Conservation (phyloP, 2,888 invertebrate genomes). For the Galerucella nymphaeae region DNA sequence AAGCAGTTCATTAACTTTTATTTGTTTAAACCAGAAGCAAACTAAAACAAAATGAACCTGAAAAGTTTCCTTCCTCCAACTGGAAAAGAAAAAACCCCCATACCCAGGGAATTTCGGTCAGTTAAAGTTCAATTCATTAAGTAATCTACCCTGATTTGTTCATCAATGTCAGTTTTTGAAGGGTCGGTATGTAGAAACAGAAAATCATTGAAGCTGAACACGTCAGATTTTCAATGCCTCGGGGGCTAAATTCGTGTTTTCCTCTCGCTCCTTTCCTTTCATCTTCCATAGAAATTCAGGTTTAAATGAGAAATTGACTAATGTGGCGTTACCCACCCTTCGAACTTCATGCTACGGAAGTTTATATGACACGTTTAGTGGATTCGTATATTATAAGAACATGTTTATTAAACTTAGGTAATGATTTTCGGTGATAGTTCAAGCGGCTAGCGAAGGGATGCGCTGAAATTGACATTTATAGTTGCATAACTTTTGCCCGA, state of each 20-base stretch:
- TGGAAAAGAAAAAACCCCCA: neutral
- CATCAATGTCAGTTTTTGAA: conserved; percentile 16
- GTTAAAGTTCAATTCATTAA: conserved; percentile 4
- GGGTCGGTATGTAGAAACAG: conserved; percentile 23
- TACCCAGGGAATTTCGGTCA: conserved; percentile 11
- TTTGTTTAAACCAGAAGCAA: neutral
- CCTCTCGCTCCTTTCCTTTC: conserved; percentile 2
- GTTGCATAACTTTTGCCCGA: neutral
- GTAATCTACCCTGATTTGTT: conserved; percentile 25
- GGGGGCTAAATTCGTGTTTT: conserved; percentile 29
- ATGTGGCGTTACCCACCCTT: conserved; percentile 16
- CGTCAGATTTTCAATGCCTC: conserved; percentile 51
- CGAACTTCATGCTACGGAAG: conserved; percentile 7
- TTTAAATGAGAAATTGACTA: conserved; percentile 18
- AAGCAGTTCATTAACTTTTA: no score
- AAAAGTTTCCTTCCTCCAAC: neutral
- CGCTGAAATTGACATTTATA: neutral
- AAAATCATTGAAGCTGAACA: conserved; percentile 46
- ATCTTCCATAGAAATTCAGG: conserved; percentile 9
- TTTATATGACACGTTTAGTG: conserved; percentile 15
- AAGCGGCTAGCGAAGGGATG: conserved; percentile 4
- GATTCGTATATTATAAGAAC: neutral
- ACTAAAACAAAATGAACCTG: neutral
- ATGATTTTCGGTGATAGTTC: neutral
- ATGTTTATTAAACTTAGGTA: neutral